Conservation (phyloP, 2,888 invertebrate species). For the Prenolepis imparis region DNA sequence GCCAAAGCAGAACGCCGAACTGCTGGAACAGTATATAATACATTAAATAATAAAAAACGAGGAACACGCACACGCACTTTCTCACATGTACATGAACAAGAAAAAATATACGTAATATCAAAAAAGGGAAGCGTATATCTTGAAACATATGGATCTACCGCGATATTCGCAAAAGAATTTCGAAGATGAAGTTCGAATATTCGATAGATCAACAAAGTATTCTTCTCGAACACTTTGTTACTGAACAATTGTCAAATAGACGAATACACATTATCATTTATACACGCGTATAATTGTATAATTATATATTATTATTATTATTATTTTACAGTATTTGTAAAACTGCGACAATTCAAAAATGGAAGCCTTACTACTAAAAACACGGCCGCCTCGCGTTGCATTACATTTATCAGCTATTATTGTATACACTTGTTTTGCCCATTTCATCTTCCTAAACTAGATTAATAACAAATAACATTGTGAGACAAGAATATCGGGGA, state of each 20-base stretch:
- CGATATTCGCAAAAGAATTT: conserved; percentile 18
- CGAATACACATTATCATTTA: conserved; percentile 69
- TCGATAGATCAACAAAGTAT: background rate
- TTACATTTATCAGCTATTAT: conserved; percentile 76
- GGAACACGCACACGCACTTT: conserved; percentile 42
- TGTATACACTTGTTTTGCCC: conserved; percentile 77
- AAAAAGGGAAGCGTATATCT: conserved; percentile 34
- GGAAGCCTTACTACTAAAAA: conserved; percentile 62
- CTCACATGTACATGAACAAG: conserved; percentile 30
- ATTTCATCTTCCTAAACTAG: conserved; percentile 80
- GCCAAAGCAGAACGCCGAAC: conserved; percentile 40
- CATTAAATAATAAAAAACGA: conserved; percentile 41
- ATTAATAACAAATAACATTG: conserved; percentile 79
- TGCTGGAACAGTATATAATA: conserved; percentile 61
- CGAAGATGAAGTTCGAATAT: background rate
- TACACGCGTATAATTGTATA: conserved; percentile 59
- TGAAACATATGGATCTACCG: conserved; percentile 37
- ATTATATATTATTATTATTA: conserved; percentile 56
- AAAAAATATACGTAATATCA: conserved; percentile 45
- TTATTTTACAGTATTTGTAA: conserved; percentile 46
- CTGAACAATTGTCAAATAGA: conserved; percentile 27
- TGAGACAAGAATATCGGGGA: conserved; percentile 77
- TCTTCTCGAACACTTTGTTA: conserved; percentile 7
- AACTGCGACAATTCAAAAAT: conserved; percentile 58
- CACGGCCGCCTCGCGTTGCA: conserved; percentile 77